Evolutionary conservation across 2,797 vertebrate species (phyloP).

Genomic region (Sebastes variabilis): DNA sequence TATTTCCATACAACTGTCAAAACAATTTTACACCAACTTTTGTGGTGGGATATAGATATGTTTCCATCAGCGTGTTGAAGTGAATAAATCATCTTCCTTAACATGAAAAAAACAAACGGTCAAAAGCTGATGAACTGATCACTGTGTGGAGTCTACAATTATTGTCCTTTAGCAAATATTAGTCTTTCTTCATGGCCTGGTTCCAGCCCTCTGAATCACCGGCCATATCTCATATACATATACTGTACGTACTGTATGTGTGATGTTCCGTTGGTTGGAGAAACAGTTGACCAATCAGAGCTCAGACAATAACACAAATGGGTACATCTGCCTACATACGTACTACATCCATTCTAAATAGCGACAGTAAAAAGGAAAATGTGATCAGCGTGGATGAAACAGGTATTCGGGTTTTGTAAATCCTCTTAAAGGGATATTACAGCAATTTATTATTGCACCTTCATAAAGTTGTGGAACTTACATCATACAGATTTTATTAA

Average conservation of each 20-base stretch:
- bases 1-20: background rate
- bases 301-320: too few relatives aligned
- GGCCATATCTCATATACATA: background rate
- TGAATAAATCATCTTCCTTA: background rate
- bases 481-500: background rate
- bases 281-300: too few relatives aligned
- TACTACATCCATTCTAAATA: background rate
- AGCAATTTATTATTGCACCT: background rate
- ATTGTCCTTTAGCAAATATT: background rate
- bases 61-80: background rate
- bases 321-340: too few relatives aligned
- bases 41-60: background rate
- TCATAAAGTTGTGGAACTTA: background rate
- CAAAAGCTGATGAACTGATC: background rate
- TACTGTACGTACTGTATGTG: background rate
- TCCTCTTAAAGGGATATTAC: too few relatives aligned
- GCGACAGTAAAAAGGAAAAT: background rate
- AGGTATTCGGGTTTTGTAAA: background rate
- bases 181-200: background rate
- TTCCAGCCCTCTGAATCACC: background rate
- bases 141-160: background rate
- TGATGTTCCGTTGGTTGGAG: background rate
- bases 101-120: background rate
- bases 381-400: background rate
- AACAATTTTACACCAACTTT: background rate